These are phyloP conservation scores for Oryzias sinensis DNA, from an alignment of 2,797 vertebrate species.

Conservation along the genomic window DNA sequence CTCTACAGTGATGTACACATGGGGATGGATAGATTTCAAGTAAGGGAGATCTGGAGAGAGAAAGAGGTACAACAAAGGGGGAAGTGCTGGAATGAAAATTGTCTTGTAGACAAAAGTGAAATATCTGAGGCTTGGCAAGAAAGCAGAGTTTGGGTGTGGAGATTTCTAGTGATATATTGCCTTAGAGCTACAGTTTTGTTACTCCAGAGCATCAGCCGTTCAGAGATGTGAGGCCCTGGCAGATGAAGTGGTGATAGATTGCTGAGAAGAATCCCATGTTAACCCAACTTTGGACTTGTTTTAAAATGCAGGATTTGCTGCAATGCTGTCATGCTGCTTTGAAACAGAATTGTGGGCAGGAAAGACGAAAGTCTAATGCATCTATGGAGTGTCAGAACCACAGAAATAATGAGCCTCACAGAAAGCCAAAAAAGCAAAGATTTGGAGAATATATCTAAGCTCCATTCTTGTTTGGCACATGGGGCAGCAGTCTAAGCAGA, in stretches of 20 bases:
- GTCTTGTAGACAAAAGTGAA: constrained; percentile 71
- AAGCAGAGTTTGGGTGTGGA: constrained; percentile 49
- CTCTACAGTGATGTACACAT: constrained; percentile 49
- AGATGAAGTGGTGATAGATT: constrained; percentile 16
- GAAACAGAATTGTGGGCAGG: no score
- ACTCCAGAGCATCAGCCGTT: constrained; percentile 31
- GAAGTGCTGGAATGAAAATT: constrained; percentile 66
- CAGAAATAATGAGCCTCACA: no score
- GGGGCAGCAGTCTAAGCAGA: no score
- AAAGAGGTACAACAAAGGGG: constrained; percentile 45
- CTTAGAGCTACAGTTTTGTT: constrained; percentile 34
- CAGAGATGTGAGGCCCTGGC: constrained; percentile 33
- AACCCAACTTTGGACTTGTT: no score
- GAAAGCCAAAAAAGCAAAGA: no score
- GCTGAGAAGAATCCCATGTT: constrained; percentile 17
- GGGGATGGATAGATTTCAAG: constrained; percentile 65
- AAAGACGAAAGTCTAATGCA: no score
- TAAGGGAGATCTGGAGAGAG: constrained; percentile 44
- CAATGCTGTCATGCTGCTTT: no score
- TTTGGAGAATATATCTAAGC: no score
- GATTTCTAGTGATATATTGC: constrained; percentile 66
- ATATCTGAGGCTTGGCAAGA: constrained; percentile 69
- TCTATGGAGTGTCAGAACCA: no score
- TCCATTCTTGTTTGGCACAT: no score
- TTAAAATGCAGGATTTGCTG: no score